Conservation (phyloP, 2,113 vertebrate genomes). For the Nematolebias whitei region DNA sequence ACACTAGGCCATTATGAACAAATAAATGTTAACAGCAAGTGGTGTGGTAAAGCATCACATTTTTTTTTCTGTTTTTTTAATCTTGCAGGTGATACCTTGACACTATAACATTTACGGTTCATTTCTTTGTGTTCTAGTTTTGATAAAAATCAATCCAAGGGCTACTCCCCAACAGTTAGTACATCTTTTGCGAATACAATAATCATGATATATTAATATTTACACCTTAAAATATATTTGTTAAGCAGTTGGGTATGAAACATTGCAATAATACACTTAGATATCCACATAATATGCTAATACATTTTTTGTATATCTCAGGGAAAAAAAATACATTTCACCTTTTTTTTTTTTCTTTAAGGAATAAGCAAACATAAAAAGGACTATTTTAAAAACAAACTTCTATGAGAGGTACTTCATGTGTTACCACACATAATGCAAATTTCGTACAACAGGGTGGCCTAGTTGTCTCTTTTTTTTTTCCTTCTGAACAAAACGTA, state of each 20-base stretch:
- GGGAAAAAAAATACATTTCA: constrained; percentile 67
- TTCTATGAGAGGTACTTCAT: constrained; percentile 76
- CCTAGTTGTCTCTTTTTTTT: constrained; percentile 68
- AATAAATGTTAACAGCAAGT: constrained; percentile 74
- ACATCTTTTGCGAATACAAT: constrained; percentile 81
- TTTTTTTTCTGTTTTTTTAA: constrained; percentile 39
- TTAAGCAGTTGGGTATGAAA: constrained; percentile 76
- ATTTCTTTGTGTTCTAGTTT: constrained; percentile 75
- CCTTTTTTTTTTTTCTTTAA: constrained; percentile 50
- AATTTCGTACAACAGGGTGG: constrained; percentile 71
- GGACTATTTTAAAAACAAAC: constrained; percentile 70
- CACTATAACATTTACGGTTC: constrained; percentile 76
- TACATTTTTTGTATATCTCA: constrained; percentile 69
- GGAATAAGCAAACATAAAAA: constrained; percentile 65
- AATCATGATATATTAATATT: constrained; percentile 75
- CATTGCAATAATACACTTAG: constrained; percentile 78
- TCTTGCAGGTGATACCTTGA: constrained; percentile 74
- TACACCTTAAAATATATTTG: constrained; percentile 82
- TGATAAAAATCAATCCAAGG: constrained; percentile 77
- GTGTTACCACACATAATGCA: constrained; percentile 73
- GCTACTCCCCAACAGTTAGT: constrained; percentile 77
- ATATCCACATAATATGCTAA: constrained; percentile 79
- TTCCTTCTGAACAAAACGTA: constrained; percentile 51
- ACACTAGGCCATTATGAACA: constrained; percentile 69
- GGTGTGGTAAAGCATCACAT: constrained; percentile 75